Base-by-base conservation (phyloP, 1,140 invertebrate genomes). In the Triops cancriformis region DNA sequence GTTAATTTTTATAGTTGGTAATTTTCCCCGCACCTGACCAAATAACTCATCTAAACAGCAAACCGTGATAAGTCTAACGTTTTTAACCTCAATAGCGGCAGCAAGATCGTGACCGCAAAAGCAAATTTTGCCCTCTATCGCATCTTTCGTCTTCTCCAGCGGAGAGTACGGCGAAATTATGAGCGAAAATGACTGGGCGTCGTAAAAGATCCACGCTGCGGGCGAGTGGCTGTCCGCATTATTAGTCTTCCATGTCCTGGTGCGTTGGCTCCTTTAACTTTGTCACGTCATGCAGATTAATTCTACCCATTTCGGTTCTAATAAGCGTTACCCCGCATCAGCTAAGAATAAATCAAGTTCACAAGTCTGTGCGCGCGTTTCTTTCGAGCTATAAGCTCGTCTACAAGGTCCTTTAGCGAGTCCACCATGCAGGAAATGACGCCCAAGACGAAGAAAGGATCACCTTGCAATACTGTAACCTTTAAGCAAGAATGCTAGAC, bases 11-110 rank as follows among this genome's bases (percentile, higher is more conserved):
- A 64, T 23, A 18, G 6, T 64, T 23, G 51, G 23, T 64, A 12
- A 12, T 23, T 64, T 64, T 64, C 51, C n/a, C 45, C 10, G 31
- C 51, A n/a, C 51, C 18, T 64, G 6, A 14, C 6, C 51, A 5
- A 18, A 64, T 0, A 64, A 7, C n/a, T 23, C 18, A 64, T 6
- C 9, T 64, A 64, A 64, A 18, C 0, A 14, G 18, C 4, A 14
- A 64, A 23, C 5, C 23, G 18, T 64, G 18, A 64, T 64, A 64
- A 6, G 51, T 64, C 6, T 18, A 64, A 18, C 18, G 14, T 18
- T 64, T 64, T 64, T 64, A 64, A 64, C 51, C 51, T 23, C 51
- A 64, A 64, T 64, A 64, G 51, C 51, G 51, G 18, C 14, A 64
- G 51, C 23, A 18, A 1, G 14, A 64, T n/a, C 51, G 10, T 64